phyloP scores from a whole-genome alignment of 2,113 vertebrate species.

The Mesocricetus auratus region DNA sequence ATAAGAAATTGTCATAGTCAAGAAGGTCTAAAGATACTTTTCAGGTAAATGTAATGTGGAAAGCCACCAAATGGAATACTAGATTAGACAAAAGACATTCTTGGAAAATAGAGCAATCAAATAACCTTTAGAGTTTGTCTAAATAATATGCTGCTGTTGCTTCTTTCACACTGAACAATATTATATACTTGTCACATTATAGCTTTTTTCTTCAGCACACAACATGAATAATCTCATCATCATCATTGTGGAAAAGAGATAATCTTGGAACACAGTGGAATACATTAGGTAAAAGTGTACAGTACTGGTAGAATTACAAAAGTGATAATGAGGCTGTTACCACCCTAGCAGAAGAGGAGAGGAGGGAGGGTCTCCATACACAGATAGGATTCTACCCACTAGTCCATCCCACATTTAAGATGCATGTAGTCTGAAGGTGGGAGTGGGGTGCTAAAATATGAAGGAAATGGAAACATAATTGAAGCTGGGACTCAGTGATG shows the following conservation, averaged over 20 bases:
- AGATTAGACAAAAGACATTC: not conserved
- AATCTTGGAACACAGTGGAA: not conserved
- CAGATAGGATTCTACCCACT: not conserved
- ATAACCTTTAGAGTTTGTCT: not conserved
- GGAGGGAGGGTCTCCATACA: not conserved
- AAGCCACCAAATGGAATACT: not conserved
- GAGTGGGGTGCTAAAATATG: too few species aligned
- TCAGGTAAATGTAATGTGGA: not conserved
- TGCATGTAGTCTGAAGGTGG: too few species aligned
- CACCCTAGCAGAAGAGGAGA: too few species aligned
- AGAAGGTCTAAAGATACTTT: not conserved
- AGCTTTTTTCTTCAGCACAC: not conserved
- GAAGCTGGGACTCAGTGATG: not conserved
- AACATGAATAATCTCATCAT: not conserved
- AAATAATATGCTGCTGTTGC: not conserved
- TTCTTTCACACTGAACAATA: conserved; percentile 9
- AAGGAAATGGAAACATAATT: not conserved
- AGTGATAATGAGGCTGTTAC: not conserved
- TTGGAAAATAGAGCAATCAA: not conserved
- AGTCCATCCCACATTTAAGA: not conserved
- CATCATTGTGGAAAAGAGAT: not conserved
- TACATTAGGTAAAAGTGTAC: not conserved
- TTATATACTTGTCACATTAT: not conserved
- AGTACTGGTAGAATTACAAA: not conserved
- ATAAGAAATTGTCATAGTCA: not conserved